Evolutionary conservation across 2,797 vertebrate species (phyloP).

Genomic region (Anolis apletophallus): DNA sequence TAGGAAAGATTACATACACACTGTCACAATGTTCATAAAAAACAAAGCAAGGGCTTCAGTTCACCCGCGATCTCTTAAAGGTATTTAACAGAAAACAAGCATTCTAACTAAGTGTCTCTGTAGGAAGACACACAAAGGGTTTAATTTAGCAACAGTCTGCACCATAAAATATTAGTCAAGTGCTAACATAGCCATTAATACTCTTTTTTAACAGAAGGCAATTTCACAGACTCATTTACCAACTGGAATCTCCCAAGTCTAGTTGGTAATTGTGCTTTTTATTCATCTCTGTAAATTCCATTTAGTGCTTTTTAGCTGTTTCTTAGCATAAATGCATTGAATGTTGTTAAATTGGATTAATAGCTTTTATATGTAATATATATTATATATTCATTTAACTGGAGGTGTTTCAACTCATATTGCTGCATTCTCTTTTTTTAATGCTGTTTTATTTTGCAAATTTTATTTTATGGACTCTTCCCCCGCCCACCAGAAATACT

Average conservation of each 20-base stretch:
- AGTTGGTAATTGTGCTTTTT: constrained; percentile 77
- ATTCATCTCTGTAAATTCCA: constrained; percentile 78
- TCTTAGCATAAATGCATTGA: constrained; percentile 71
- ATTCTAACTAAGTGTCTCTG: constrained; percentile 59
- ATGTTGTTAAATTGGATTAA: constrained; percentile 75
- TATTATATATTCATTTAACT: constrained; percentile 66
- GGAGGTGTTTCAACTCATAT: constrained; percentile 61
- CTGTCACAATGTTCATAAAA: constrained; percentile 12
- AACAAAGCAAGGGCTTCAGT: constrained; percentile 49
- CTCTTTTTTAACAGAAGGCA: constrained; percentile 75
- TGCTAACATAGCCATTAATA: constrained; percentile 73
- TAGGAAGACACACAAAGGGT: constrained; percentile 55
- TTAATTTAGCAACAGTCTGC: constrained; percentile 68
- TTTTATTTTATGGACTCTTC: constrained; percentile 67
- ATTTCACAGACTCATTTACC: constrained; percentile 79
- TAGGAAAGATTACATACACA: neutral
- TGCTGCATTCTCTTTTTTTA: constrained; percentile 55
- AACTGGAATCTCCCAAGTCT: constrained; percentile 74
- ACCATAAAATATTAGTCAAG: constrained; percentile 76
- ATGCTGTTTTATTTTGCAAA: constrained; percentile 53
- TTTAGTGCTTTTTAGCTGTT: constrained; percentile 74
- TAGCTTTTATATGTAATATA: constrained; percentile 69
- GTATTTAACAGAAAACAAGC: constrained; percentile 37
- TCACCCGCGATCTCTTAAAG: constrained; percentile 54
- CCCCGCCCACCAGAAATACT: constrained; percentile 32